Evolutionary conservation across 2,113 vertebrate genomes (phyloP).

Genomic region (Tragelaphus strepsiceros): DNA sequence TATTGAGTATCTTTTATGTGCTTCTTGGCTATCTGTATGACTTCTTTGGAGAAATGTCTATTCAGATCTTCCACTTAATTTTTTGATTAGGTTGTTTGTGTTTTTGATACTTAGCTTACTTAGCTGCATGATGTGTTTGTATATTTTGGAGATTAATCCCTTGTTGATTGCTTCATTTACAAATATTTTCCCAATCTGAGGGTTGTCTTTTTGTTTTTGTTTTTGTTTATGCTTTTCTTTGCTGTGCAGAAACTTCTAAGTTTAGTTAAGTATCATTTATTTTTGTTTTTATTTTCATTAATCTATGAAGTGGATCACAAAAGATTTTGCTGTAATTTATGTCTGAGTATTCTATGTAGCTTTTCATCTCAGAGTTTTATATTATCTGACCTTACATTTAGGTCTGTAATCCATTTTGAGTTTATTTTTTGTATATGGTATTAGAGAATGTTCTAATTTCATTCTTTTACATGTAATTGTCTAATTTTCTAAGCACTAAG

Average conservation of each 20-base stretch:
- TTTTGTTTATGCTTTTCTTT: background rate
- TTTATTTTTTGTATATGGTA: background rate
- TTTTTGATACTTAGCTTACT: background rate
- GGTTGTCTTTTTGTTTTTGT: background rate
- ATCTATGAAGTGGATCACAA: background rate
- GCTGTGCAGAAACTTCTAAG: background rate
- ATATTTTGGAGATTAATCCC: background rate
- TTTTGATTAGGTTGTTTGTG: background rate
- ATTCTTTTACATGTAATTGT: background rate
- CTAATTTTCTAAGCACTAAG: background rate
- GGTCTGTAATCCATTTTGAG: background rate
- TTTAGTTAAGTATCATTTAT: background rate
- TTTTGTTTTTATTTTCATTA: background rate
- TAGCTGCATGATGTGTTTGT: background rate
- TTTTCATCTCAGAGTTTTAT: background rate
- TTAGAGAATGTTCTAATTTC: background rate
- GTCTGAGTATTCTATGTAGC: background rate
- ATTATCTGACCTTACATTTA: background rate
- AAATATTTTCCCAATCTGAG: background rate
- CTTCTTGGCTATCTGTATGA: background rate
- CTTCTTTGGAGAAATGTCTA: background rate
- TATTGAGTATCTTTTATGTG: background rate
- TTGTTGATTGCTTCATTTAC: background rate
- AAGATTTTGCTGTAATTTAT: background rate
- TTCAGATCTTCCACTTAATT: background rate